Conservation (phyloP, 2,888 invertebrate genomes). For the Andrena marginata region DNA sequence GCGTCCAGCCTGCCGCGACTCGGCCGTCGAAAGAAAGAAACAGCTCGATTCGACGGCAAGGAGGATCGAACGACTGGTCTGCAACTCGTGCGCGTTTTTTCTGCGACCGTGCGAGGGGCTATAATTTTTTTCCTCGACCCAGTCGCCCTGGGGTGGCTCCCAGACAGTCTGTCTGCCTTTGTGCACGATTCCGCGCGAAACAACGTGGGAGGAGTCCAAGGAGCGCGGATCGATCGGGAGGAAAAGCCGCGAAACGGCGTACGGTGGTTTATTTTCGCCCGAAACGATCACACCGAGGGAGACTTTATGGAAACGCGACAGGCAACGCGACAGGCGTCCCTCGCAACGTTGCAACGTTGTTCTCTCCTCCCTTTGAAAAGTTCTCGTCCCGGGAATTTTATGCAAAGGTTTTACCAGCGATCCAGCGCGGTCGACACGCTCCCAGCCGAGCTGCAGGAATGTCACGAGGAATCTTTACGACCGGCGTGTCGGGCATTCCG, state of each 20-base stretch:
- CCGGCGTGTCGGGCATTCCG: conserved; percentile 27
- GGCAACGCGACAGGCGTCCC: neutral
- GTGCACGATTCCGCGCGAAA: conserved; percentile 23
- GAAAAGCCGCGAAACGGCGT: conserved; percentile 27
- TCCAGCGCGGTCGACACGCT: neutral
- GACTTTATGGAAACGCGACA: conserved; percentile 19
- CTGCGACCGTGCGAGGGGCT: conserved; percentile 18
- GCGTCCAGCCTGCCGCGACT: conserved; percentile 8
- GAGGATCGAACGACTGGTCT: conserved; percentile 39
- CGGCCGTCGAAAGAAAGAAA: conserved; percentile 52
- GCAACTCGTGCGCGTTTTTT: neutral
- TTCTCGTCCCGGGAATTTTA: conserved; percentile 15
- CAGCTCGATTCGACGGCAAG: conserved; percentile 19
- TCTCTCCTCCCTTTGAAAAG: conserved; percentile 4
- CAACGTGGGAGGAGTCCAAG: conserved; percentile 43
- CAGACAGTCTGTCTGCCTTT: conserved; percentile 10
- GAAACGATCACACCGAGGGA: conserved; percentile 1
- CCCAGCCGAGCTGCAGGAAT: conserved; percentile 15
- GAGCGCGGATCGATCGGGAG: conserved; percentile 46
- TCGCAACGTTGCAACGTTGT: conserved; percentile 5
- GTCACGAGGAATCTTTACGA: conserved; percentile 22
- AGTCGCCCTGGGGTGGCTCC: conserved; percentile 26
- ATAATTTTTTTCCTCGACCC: conserved; percentile 38
- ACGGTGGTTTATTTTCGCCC: conserved; percentile 18
- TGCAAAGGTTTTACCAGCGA: conserved; percentile 46